Evolutionary conservation across 2,113 vertebrate genomes (phyloP).

Genomic region (Tupaia tana): DNA sequence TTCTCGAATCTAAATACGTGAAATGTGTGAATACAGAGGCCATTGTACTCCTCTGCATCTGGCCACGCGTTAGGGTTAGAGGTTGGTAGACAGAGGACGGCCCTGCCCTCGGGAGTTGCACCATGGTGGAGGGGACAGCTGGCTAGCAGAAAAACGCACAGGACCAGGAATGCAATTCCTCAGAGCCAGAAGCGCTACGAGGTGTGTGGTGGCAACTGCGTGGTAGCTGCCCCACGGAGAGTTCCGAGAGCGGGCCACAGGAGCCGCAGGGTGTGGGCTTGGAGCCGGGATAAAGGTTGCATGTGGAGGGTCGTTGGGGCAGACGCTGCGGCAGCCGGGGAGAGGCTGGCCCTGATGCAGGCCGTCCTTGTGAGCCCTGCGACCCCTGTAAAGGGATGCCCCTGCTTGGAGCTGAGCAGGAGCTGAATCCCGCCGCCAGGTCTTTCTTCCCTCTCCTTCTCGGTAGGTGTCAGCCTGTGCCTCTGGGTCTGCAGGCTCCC

Average conservation of each 20-base stretch:
- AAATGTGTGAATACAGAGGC: too few relatives aligned
- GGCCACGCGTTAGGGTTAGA: too few relatives aligned
- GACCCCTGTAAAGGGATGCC: rapidly evolving
- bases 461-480: too few relatives aligned
- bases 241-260: neutral
- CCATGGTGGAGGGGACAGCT: neutral
- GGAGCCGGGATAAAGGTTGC: neutral
- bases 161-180: rapidly evolving
- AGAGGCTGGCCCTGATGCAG: too few relatives aligned
- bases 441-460: too few relatives aligned
- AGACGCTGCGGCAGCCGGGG: neutral
- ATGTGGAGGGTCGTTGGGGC: neutral
- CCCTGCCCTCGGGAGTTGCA: neutral
- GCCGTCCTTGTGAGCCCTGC: rapidly evolving
- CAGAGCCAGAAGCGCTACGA: rapidly evolving
- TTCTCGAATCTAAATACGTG: too few relatives aligned
- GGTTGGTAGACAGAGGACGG: rapidly evolving
- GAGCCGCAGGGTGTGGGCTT: neutral
- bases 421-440: too few relatives aligned
- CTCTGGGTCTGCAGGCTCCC: neutral
- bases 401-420: neutral
- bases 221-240: rapidly evolving
- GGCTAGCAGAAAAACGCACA: neutral
- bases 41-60: neutral
- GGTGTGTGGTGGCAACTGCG: rapidly evolving